phyloP scores from a whole-genome alignment of 2,113 vertebrate genomes.

The Corythaixoides concolor region DNA sequence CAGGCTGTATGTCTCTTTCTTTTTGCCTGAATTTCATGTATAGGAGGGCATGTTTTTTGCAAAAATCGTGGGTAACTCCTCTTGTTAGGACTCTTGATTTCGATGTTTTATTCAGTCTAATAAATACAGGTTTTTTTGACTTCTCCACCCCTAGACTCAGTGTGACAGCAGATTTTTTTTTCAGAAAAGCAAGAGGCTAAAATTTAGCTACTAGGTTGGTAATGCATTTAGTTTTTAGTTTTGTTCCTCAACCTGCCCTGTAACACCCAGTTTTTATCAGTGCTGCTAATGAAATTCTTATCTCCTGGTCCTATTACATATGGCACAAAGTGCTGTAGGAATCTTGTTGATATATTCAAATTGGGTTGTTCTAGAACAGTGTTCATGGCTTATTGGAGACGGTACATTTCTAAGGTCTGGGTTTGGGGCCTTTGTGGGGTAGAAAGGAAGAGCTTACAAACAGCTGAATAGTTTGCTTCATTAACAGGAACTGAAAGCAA shows the following conservation, averaged over 20 bases:
- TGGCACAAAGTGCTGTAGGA: neutral
- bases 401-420: neutral
- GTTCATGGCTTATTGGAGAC: neutral
- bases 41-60: neutral
- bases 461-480: neutral
- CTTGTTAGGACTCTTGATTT: neutral
- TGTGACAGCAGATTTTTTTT: neutral
- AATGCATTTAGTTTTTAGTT: neutral
- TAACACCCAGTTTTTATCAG: neutral
- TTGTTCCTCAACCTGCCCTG: neutral
- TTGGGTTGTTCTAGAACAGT: neutral
- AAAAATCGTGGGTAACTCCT: neutral
- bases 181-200: neutral
- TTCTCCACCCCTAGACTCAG: neutral
- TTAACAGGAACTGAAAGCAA: neutral
- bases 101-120: neutral
- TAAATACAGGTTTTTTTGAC: neutral
- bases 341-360: accelerated
- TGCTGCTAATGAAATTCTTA: neutral
- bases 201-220: neutral
- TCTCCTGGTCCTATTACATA: neutral
- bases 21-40: neutral
- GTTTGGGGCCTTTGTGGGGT: neutral
- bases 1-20: neutral
- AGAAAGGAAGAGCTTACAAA: neutral